Evolutionary conservation across 2,113 vertebrate species (phyloP).

Genomic region (Sylvia atricapilla): DNA sequence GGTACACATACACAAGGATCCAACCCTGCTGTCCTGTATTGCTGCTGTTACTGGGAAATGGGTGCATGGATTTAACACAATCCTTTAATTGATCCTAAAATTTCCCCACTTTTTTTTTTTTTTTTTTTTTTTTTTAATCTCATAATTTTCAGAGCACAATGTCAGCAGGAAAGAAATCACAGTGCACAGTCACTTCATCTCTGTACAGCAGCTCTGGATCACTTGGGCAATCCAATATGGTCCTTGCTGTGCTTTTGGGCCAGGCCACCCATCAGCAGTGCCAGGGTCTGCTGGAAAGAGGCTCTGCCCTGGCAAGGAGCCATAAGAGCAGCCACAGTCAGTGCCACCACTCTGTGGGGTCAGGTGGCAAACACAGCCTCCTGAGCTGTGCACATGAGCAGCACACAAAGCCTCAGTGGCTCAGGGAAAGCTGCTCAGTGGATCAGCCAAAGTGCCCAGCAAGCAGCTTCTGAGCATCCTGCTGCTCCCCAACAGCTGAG

Average conservation of each 20-base stretch:
- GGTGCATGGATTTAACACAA: neutral
- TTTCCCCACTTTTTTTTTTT: neutral
- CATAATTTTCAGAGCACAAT: neutral
- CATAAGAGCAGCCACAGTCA: neutral
- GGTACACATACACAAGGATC: neutral
- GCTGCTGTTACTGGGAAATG: neutral
- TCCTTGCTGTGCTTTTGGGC: neutral
- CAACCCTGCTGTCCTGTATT: neutral
- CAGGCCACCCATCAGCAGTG: neutral
- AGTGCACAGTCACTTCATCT: neutral
- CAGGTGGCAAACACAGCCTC: neutral
- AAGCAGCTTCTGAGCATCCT: neutral
- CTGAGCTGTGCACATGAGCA: neutral
- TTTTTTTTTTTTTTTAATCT: neutral
- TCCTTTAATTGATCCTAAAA: neutral
- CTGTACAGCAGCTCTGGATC: neutral
- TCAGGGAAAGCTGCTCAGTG: neutral
- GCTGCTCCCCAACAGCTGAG: fast-evolving
- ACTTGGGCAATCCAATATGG: neutral
- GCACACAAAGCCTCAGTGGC: neutral
- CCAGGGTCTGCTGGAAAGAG: neutral
- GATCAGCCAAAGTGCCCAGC: neutral
- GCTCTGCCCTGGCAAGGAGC: neutral
- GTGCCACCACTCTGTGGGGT: neutral
- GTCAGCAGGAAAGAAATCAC: neutral